A percentile compares a stretch with the other conserved stretches of the same genome.
Conservation (phyloP, 2,113 vertebrate species). For the Calypte anna region DNA sequence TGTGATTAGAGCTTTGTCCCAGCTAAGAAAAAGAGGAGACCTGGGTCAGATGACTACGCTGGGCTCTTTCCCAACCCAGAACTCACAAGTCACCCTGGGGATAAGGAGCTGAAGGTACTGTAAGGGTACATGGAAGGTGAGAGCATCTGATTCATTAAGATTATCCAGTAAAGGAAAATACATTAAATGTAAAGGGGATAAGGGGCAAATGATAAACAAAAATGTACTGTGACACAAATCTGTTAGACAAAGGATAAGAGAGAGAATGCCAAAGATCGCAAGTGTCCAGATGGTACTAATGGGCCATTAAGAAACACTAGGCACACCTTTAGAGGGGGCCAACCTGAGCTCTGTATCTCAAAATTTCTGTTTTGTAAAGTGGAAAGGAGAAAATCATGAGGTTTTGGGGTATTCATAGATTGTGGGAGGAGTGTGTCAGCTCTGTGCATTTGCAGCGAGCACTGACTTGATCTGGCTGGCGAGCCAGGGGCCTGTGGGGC, state of each 20-base stretch:
- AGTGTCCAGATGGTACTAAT: not conserved
- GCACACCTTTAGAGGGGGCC: not conserved
- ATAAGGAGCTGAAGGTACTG: not conserved
- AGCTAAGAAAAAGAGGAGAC: not conserved
- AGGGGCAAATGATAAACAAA: not conserved
- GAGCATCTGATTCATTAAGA: not conserved
- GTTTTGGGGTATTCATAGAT: not conserved
- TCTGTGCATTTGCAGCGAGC: too few relatives aligned
- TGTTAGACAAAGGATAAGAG: not conserved
- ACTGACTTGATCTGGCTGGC: too few relatives aligned
- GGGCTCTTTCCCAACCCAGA: not conserved
- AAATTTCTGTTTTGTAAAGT: not conserved
- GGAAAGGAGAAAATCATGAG: not conserved
- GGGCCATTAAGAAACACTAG: not conserved
- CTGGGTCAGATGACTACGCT: not conserved
- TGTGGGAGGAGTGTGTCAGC: too few relatives aligned
- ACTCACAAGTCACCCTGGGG: not conserved
- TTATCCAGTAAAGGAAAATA: not conserved
- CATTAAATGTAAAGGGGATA: not conserved
- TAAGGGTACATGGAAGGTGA: not conserved
- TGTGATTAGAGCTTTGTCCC: not conserved
- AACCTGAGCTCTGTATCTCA: not conserved
- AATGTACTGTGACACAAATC: not conserved
- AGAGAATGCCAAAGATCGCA: not conserved
- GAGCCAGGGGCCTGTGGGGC: too few relatives aligned